Conservation (phyloP, 2,888 invertebrate genomes). For the Panorpa germanica region DNA sequence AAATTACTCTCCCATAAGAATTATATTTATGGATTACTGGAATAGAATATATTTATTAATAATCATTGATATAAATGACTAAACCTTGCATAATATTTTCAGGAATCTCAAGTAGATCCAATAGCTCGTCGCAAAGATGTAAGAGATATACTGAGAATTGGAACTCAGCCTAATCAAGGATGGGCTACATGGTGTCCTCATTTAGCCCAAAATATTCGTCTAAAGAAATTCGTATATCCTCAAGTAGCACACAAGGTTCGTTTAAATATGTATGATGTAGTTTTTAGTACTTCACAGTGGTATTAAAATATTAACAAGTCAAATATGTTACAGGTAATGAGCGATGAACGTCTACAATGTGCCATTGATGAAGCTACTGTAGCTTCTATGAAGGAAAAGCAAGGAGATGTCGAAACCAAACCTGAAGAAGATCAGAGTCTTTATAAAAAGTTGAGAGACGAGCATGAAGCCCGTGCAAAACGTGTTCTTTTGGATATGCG, state of each 20-base stretch:
- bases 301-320: constrained; percentile 17
- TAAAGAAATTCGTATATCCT: constrained; percentile 47
- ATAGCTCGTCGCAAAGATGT: constrained; percentile 27
- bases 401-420: constrained; percentile 19
- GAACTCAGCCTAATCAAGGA: constrained; percentile 39
- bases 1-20: too few species aligned
- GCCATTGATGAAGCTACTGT: constrained; percentile 53
- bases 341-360: constrained; percentile 47
- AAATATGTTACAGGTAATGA: constrained; percentile 33
- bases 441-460: constrained; percentile 31
- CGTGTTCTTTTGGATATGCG: constrained; percentile 57
- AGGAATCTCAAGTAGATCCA: constrained; percentile 42
- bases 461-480: constrained; percentile 45
- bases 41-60: constrained; percentile 10
- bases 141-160: constrained; percentile 30
- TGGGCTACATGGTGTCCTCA: constrained; percentile 38
- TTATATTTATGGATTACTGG: constrained; percentile 23
- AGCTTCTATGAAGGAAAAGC: constrained; percentile 28
- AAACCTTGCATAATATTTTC: constrained; percentile 15
- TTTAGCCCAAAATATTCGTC: constrained; percentile 42
- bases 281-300: too few species aligned
- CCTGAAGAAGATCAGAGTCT: constrained; percentile 23
- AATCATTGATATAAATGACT: constrained; percentile 15
- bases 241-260: constrained; percentile 35
- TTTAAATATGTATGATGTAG: constrained; percentile 16